phyloP scores from a whole-genome alignment of 2,113 vertebrate species.

The Podiceps cristatus region DNA sequence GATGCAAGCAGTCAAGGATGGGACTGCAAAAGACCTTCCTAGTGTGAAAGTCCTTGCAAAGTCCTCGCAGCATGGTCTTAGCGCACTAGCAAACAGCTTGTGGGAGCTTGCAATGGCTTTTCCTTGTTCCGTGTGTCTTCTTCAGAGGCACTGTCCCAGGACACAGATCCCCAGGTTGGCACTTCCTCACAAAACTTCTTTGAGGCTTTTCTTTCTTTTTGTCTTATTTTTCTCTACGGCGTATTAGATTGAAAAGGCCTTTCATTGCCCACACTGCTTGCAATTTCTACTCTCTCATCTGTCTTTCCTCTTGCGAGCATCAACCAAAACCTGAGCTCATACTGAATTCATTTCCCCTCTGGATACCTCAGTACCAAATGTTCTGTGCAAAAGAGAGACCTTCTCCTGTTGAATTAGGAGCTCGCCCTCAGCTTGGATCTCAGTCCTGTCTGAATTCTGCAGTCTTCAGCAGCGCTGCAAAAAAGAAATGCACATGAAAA shows the following conservation, averaged over 20 bases:
- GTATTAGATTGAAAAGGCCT: not conserved
- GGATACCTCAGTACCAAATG: not conserved
- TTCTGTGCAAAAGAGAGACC: not conserved
- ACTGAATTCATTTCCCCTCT: not conserved
- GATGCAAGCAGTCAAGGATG: not conserved
- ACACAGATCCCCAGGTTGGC: not conserved
- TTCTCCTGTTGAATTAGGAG: not conserved
- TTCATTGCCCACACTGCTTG: not conserved
- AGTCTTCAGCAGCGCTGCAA: not conserved
- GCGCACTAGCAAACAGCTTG: not conserved
- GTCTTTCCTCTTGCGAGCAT: not conserved
- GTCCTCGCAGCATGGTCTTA: not conserved
- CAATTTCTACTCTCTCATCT: not conserved
- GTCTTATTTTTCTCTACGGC: not conserved
- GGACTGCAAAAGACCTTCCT: not conserved
- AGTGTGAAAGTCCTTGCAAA: fast-evolving
- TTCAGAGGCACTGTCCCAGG: not conserved
- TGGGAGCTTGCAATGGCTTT: not conserved
- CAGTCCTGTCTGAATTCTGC: not conserved
- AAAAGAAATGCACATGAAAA: not conserved
- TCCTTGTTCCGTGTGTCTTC: not conserved
- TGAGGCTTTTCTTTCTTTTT: not conserved
- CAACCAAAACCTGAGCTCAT: slow-evolving; percentile 11
- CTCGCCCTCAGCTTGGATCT: not conserved
- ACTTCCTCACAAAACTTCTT: not conserved